Conservation (phyloP, 2,113 vertebrate species). For the Garra rufa region DNA sequence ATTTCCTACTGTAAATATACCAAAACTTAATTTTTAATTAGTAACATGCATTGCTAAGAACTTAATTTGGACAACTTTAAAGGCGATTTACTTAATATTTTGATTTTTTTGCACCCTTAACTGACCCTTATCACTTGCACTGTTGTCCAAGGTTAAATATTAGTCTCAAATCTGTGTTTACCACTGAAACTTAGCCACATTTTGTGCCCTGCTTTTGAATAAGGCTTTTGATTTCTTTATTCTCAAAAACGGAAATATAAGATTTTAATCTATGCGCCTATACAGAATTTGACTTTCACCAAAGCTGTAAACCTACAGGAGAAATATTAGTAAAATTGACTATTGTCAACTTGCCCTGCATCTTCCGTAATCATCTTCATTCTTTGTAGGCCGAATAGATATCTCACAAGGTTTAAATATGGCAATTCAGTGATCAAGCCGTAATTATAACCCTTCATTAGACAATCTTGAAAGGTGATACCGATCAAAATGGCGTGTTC, state of each 20-base stretch:
- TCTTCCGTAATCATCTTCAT: neutral
- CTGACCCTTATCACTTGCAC: too few species aligned
- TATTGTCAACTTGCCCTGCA: neutral
- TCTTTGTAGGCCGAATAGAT: neutral
- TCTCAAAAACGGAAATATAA: neutral
- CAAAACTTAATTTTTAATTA: too few species aligned
- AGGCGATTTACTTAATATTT: too few species aligned
- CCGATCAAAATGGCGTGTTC: neutral
- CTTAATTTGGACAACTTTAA: too few species aligned
- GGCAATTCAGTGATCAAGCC: neutral
- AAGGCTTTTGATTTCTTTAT: neutral
- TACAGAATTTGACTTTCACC: neutral
- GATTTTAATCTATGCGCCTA: neutral
- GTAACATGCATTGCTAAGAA: too few species aligned
- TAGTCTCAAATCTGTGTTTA: neutral
- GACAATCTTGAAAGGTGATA: neutral
- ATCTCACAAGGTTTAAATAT: neutral
- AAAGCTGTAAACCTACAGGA: neutral
- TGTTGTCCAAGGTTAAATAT: neutral
- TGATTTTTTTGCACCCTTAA: too few species aligned
- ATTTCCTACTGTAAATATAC: too few species aligned
- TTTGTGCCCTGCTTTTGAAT: neutral
- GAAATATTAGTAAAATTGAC: neutral
- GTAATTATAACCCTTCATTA: neutral
- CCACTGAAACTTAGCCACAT: neutral